Evolutionary conservation across 2,113 vertebrate genomes (phyloP), one percentile per base, ranked within the genome.

Genomic region (Theristicus caerulescens): DNA sequence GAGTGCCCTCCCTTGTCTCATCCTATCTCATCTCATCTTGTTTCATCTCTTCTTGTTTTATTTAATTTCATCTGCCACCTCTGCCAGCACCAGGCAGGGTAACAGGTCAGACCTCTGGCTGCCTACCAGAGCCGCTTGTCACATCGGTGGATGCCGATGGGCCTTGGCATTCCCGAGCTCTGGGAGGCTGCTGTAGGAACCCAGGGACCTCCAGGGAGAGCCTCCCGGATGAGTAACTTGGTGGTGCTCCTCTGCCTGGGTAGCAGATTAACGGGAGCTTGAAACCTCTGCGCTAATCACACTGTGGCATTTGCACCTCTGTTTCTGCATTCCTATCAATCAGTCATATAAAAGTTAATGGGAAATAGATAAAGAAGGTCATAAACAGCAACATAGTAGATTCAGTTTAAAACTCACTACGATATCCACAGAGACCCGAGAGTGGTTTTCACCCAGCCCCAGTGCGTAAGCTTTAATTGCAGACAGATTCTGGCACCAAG

Each of bases 331-430:
- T 49, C 31, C 78, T 82, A 90, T 46, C 76, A 25, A 71, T 76
- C 70, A 71, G 49, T n/a, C 77, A 5, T 4, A 67, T 64, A 58
- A 91, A 82, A 93, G 40, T 82, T 81, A 59, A 82, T 40, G 55
- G 78, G 62, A 78, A 89, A 85, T n/a, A 87, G 89, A 70, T 91
- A 71, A 87, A 61, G 27, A 14, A 74, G 70, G 90, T 76, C 78
- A 76, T 90, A 93, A 95, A 83, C 36, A 90, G 88, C 86, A 82
- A 40, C 31, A 47, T 31, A 61, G 38, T 4, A 47, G 82, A 51
- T 64, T 71, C 69, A 42, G 42, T 76, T 93, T 57, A 77, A 69
- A 86, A 44, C 64, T 84, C 90, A 15, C 77, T 62, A 11, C 69
- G 59, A 32, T 24, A 76, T 8, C 77, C 77, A 40, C 44, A 26